Base-by-base conservation (phyloP, 2,113 vertebrate genomes). In the Thunnus thynnus region DNA sequence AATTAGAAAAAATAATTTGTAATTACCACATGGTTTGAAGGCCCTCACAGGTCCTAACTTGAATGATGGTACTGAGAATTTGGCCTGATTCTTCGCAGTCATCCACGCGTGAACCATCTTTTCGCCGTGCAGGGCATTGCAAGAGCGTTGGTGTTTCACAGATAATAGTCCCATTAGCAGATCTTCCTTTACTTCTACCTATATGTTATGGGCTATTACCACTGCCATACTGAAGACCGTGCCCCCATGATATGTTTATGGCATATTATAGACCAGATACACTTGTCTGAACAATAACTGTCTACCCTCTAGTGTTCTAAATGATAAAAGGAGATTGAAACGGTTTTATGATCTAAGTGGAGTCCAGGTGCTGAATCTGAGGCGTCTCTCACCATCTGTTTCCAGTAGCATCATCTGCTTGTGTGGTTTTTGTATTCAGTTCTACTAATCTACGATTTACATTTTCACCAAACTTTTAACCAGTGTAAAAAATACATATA, bases 1-100 rank as follows among this genome's bases (percentile, higher is more conserved):
- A 91, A 92, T 93, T 83, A 88, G 72, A 90, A 89, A 83, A 87
- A 91, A 88, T 79, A 65, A 83, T 89, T 91, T 84, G 78, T 89
- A 91, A 94, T 92, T 92, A 88, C 86, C 83, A 62, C 61, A 80
- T 75, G 66, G 82, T 90, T 86, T 86, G 82, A 88, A 89, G 80
- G 72, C 77, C 69, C 82, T 89, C 72, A 50, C 72, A 77, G 88
- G 88, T 84, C 78, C 71, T 54, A 80, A 80, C 76, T 78, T 90
- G 84, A 89, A 80, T 74, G 71, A 86, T 85, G 69, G 71, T 64
- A 25, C 72, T 68, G 62, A 72, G 87, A 72, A 74, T 90, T 71
- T 79, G 57, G 32, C 77, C 78, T 68, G 58, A 85, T 86, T 90
- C 74, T 80, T 72, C 61, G 14, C 18, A 81, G 60, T 22, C 64